Conservation (phyloP, 2,797 vertebrate genomes). For the Neomorphus geoffroyi region DNA sequence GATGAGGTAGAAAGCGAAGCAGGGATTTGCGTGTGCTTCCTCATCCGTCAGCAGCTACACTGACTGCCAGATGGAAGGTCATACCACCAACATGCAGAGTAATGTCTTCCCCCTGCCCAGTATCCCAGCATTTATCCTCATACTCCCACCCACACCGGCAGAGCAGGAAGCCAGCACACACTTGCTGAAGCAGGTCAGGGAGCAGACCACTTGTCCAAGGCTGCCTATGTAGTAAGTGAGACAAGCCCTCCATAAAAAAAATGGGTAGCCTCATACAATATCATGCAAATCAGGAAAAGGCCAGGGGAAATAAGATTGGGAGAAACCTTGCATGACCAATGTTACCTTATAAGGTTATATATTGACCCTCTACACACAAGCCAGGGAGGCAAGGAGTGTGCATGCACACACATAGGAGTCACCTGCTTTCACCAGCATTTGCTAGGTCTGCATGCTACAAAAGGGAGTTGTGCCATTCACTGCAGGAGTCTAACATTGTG, state of each 20-base stretch:
- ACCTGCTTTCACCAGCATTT: neutral
- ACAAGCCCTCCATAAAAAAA: conserved; percentile 25
- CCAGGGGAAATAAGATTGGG: neutral
- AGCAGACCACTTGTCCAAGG: neutral
- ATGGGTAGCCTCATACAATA: neutral
- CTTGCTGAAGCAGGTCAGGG: neutral
- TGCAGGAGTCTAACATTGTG: neutral
- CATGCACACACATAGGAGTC: neutral
- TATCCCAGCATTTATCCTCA: neutral
- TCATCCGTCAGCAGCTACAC: neutral
- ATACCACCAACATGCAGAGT: neutral
- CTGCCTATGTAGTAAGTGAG: neutral
- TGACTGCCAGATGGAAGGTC: neutral
- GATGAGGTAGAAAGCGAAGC: neutral
- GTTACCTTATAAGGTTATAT: neutral
- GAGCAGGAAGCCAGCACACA: neutral
- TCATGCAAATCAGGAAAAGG: neutral
- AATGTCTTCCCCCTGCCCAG: neutral
- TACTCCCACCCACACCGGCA: neutral
- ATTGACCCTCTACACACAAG: neutral
- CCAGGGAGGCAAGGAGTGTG: rapidly evolving
- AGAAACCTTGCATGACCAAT: neutral
- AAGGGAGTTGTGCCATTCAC: neutral
- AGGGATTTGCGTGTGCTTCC: neutral
- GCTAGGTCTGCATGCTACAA: neutral